Base-by-base conservation (phyloP, 2,888 invertebrate species). In the Acrocyrtus sp. region DNA sequence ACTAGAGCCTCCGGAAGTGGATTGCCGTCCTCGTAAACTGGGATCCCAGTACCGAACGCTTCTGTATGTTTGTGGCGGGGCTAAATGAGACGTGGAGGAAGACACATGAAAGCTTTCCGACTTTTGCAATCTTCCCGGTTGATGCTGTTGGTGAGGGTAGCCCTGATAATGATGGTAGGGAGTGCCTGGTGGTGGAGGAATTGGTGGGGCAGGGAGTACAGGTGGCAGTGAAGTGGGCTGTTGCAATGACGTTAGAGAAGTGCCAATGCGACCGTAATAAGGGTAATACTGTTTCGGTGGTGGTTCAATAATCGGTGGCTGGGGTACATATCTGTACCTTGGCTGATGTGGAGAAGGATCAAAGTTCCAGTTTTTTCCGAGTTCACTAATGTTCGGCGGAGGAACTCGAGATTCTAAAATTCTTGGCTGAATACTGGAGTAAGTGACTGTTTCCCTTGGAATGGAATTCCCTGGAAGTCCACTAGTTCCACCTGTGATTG, bases 291-390 rank as follows among this genome's bases (percentile, higher is more conserved):
- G 73, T 57, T 54, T 29, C 6, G 34, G 34, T 15, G 45, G 45
- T 45, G 67, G 68, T 50, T 69, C 67, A 57, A 67, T 58, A 57
- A 76, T 73, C 3, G 87, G 86, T 34, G 87, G 86, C 22, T 88
- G 87, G 39, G 88, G 86, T 63, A 81, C 79, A 84, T 93, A 94
- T 70, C 93, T 89, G 82, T 89, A 90, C 79, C 89, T 89, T 27
- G 93, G 92, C 57, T 90, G 88, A 84, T 93, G 93, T 47, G 89
- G 89, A 77, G 88, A 88, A 6, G 92, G 91, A 85, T 93, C 91
- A 83, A 91, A 92, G 62, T 88, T 87, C 85, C 78, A 80, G 50
- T 72, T 77, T 72, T 72, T 77, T 8, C 76, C 72, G 26, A 72
- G 29, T 24, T 76, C 70, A 12, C 34, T 34, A 34, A 34, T 67